Percentiles rank a stretch among this genome's conserved stretches.
These are phyloP conservation scores for Trichopria drosophilae DNA, from an alignment of 2,888 invertebrate genomes.

Conservation along the genomic window DNA sequence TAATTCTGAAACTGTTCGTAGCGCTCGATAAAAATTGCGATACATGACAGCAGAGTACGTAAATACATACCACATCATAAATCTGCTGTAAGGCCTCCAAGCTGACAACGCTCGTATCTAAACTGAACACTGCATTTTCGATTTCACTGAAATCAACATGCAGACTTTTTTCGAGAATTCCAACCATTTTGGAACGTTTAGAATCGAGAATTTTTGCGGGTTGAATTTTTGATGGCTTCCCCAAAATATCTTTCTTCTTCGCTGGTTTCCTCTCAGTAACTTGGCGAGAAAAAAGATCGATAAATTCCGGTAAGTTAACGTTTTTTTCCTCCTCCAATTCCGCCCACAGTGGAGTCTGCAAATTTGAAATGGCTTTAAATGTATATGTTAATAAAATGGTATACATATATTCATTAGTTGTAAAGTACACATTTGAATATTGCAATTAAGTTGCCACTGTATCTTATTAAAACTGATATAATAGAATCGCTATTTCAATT, in stretches of 20 bases:
- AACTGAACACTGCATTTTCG: constrained; percentile 88
- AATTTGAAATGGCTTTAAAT: constrained; percentile 40
- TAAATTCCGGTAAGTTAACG: constrained; percentile 83
- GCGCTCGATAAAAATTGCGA: too few relatives aligned
- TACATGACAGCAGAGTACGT: background rate
- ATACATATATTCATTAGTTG: too few relatives aligned
- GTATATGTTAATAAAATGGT: too few relatives aligned
- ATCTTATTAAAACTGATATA: too few relatives aligned
- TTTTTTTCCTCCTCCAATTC: constrained; percentile 83
- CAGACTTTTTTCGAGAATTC: constrained; percentile 88
- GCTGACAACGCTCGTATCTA: constrained; percentile 86
- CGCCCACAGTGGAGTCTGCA: constrained; percentile 61
- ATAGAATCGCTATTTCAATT: too few relatives aligned
- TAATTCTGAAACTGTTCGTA: too few relatives aligned
- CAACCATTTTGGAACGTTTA: constrained; percentile 92
- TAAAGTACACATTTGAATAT: too few relatives aligned
- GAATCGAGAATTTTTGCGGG: constrained; percentile 87
- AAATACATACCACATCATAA: constrained; percentile 76
- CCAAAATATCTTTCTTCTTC: constrained; percentile 64
- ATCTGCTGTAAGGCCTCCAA: constrained; percentile 90
- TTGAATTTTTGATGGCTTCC: constrained; percentile 72
- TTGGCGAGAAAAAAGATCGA: constrained; percentile 86
- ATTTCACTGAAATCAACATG: constrained; percentile 87
- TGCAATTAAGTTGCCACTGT: too few relatives aligned
- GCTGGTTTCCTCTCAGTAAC: constrained; percentile 73